These are phyloP conservation scores for Osmoderma eremita DNA, from an alignment of 2,888 invertebrate species.

Conservation along the genomic window DNA sequence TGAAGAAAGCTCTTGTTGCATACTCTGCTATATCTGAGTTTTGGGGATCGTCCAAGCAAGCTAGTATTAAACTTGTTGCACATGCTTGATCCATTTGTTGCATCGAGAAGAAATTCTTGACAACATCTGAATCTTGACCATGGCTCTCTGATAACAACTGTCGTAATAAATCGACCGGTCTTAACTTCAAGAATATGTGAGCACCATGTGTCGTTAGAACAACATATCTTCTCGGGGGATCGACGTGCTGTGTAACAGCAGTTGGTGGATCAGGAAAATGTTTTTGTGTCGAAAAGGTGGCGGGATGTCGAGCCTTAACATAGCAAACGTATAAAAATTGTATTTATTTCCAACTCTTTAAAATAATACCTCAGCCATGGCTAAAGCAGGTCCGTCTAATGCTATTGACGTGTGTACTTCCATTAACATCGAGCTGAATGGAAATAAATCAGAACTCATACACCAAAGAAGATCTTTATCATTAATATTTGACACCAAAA, in stretches of 20 bases:
- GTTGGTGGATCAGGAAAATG: constrained; percentile 70
- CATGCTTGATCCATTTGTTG: constrained; percentile 89
- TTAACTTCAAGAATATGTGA: constrained; percentile 82
- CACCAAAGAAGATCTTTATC: constrained; percentile 83
- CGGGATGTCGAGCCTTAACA: constrained; percentile 28
- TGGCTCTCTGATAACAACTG: constrained; percentile 83
- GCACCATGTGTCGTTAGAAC: constrained; percentile 90
- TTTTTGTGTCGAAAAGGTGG: constrained; percentile 15
- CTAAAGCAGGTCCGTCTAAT: constrained; percentile 90
- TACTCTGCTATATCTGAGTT: constrained; percentile 81
- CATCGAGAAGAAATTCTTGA: constrained; percentile 86
- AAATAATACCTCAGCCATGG: constrained; percentile 74
- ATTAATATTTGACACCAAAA: constrained; percentile 75
- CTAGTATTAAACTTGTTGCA: constrained; percentile 86
- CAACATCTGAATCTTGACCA: constrained; percentile 86
- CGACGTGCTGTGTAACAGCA: constrained; percentile 77
- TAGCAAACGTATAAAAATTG: not conserved
- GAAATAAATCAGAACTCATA: constrained; percentile 79
- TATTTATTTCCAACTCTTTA: not conserved
- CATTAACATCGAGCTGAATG: constrained; percentile 70
- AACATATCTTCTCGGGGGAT: constrained; percentile 80
- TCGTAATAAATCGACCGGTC: constrained; percentile 88
- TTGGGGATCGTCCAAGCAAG: constrained; percentile 73
- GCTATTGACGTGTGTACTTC: constrained; percentile 82
- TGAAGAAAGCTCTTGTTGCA: constrained; percentile 91